Base-by-base conservation (phyloP, 2,113 vertebrate species). In the Mus pahari region DNA sequence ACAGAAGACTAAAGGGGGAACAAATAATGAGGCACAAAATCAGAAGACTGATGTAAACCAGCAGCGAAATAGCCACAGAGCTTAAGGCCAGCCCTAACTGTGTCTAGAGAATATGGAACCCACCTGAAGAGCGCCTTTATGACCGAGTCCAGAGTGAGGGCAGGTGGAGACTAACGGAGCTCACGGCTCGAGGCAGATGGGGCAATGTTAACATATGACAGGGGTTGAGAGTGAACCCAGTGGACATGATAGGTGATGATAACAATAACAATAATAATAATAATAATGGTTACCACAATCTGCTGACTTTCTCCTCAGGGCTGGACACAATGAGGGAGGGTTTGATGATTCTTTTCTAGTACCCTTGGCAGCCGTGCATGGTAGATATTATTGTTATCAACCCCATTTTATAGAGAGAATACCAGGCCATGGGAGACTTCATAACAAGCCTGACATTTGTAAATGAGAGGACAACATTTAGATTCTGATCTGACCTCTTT, bases 91-190 rank as follows among this genome's bases (percentile, higher is more conserved):
- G 71, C 96, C 84, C 19, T 39, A 93, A n/a, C 45, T 45, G 86
- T 74, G 48, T 50, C 55, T 71, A 96, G 94, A 91, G 70, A 81
- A 87, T 64, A n/a, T 50, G 50, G 7, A 94, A 77, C 66, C 81
- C 70, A 86, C 36, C 70, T 94, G 81, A 74, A 86, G 62, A 55
- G 50, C 3, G 6, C 86, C 45, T 94, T 91, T 33, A 90, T 94
- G 81, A 19, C 75, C 20, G 1, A n/a, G 7, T n/a, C 84, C 81
- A 74, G 91, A 96, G 81, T 55, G 84, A 83, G 94, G 91, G 78
- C 90, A 92, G 95, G 94, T 86, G 82, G 92, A 91, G 66, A 50
- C 93, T 73, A 64, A 62, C 93, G 62, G 53, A 88, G 77, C 90
- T 89, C 42, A 4, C 48, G 91, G 86, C 96, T 79, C 28, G 66